Evolutionary conservation across 2,113 vertebrate genomes (phyloP).

Genomic region (Callipepla squamata): DNA sequence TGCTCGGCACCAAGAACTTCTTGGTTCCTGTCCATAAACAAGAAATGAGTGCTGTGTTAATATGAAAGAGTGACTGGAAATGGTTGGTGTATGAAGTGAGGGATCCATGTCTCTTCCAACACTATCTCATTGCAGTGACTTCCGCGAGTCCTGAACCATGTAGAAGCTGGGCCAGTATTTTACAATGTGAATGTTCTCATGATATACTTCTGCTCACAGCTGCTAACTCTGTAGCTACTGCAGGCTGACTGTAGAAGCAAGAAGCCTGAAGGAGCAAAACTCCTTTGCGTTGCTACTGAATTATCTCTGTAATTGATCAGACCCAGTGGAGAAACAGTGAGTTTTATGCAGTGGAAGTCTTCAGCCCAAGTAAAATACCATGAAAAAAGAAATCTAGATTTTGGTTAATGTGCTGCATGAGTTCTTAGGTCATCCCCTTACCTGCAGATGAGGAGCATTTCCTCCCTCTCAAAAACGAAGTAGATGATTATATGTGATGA

Average conservation of each 20-base stretch:
- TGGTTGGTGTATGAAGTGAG: not conserved
- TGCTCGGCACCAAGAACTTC: not conserved
- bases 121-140: not conserved
- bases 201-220: not conserved
- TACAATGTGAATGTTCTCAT: not conserved
- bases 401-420: not conserved
- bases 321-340: not conserved
- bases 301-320: not conserved
- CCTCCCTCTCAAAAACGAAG: not conserved
- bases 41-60: not conserved
- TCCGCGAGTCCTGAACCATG: not conserved
- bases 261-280: slow-evolving; percentile 51
- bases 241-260: slow-evolving; percentile 40
- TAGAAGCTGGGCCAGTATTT: not conserved
- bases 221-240: slow-evolving; percentile 53
- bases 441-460: not conserved
- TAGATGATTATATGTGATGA: not conserved
- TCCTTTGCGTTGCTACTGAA: slow-evolving; percentile 29
- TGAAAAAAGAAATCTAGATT: not conserved
- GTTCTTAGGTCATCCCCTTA: not conserved
- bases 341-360: not conserved
- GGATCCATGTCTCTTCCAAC: not conserved
- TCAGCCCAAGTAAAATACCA: not conserved
- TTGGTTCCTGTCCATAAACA: accelerated
- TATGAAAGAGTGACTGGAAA: not conserved